A percentile compares a stretch with the other conserved stretches of the same genome.
These are phyloP conservation scores for Origma solitaria DNA, from an alignment of 2,113 vertebrate genomes.

Conservation along the genomic window DNA sequence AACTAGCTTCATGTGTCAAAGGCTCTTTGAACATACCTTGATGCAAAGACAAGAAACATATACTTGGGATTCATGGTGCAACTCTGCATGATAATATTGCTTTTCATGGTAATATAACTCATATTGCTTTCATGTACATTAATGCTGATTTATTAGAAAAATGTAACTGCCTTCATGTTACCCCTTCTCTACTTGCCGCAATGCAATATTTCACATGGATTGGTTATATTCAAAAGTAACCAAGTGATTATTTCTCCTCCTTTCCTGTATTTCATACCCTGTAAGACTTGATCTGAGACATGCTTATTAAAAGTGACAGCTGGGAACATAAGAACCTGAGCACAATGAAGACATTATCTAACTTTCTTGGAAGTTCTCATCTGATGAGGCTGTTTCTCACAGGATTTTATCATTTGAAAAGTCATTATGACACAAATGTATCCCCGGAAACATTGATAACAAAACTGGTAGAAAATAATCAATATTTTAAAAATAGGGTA, in stretches of 20 bases:
- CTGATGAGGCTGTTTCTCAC: background rate
- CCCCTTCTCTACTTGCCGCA: background rate
- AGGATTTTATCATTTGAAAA: background rate
- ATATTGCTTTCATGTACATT: background rate
- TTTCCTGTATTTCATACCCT: background rate
- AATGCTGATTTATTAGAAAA: background rate
- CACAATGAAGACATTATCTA: background rate
- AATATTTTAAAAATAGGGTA: background rate
- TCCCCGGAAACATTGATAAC: background rate
- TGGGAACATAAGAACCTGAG: background rate
- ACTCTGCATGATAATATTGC: background rate
- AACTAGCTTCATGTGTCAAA: background rate
- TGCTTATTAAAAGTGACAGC: conserved; percentile 6
- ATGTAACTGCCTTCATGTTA: background rate
- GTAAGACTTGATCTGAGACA: background rate
- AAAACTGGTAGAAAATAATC: background rate
- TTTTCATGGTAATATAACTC: background rate
- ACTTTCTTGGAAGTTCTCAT: background rate
- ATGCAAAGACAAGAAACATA: background rate
- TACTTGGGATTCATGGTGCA: background rate
- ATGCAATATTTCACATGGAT: background rate
- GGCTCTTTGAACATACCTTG: background rate
- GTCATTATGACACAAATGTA: background rate
- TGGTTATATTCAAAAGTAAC: background rate
- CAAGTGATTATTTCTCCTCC: background rate